phyloP scores from a whole-genome alignment of 2,888 invertebrate genomes.

The Dicycla oo region DNA sequence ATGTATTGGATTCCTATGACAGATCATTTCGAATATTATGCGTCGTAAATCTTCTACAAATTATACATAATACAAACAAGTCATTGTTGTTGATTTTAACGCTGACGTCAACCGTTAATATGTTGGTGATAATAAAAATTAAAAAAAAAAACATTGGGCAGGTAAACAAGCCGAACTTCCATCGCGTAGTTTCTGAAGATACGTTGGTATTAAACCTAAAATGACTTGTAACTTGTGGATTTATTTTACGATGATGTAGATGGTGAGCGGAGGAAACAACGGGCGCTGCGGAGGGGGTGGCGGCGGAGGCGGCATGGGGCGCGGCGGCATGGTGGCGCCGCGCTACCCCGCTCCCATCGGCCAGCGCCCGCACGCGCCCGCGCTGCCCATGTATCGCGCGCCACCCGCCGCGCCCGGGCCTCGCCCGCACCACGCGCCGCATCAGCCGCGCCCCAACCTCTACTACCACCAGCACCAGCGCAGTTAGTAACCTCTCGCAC shows the following conservation, averaged over 20 bases:
- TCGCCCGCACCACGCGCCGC: conserved; percentile 76
- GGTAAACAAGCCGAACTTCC: neutral
- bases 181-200: neutral
- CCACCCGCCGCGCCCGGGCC: conserved; percentile 70
- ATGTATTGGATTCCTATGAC: neutral
- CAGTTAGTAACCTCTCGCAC: conserved; percentile 78
- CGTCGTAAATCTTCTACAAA: neutral
- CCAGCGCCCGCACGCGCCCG: conserved; percentile 88
- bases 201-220: neutral
- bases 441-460: conserved; percentile 77
- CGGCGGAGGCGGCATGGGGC: conserved; percentile 71
- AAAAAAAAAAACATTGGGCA: neutral
- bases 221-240: conserved; percentile 26
- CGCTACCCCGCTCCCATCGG: conserved; percentile 90
- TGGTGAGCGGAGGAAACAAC: conserved; percentile 83
- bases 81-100: neutral
- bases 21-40: neutral
- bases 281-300: conserved; percentile 78
- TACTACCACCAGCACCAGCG: conserved; percentile 88
- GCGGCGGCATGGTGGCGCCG: conserved; percentile 81
- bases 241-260: conserved; percentile 67
- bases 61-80: neutral
- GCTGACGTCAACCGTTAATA: neutral
- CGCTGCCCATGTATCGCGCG: conserved; percentile 82
- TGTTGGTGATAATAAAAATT: neutral